Conservation (phyloP, 2,888 invertebrate species). For the Bibio marci region DNA sequence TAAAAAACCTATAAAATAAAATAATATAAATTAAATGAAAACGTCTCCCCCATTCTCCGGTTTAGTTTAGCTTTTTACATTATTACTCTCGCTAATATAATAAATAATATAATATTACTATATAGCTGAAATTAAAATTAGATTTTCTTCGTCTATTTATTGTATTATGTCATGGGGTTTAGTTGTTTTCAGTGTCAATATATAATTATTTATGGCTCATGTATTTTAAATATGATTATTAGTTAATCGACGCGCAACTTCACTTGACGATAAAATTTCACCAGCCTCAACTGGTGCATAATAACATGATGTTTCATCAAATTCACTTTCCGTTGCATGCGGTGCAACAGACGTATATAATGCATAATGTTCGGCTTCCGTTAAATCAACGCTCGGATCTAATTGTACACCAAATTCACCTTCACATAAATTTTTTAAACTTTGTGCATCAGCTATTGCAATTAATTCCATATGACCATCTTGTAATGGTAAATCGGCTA, state of each 20-base stretch:
- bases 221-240: too few species aligned
- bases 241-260: slow-evolving; percentile 22
- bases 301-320: slow-evolving; percentile 75
- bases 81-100: too few species aligned
- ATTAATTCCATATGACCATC: slow-evolving; percentile 39
- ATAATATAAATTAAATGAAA: too few species aligned
- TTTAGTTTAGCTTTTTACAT: too few species aligned
- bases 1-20: too few species aligned
- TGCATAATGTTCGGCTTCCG: slow-evolving; percentile 78
- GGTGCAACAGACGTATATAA: slow-evolving; percentile 74
- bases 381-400: slow-evolving; percentile 46
- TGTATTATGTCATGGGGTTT: too few species aligned
- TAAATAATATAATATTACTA: too few species aligned
- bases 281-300: slow-evolving; percentile 70
- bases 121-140: too few species aligned
- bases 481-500: slow-evolving; percentile 27
- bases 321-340: slow-evolving; percentile 71
- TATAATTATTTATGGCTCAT: too few species aligned
- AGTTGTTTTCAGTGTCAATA: too few species aligned
- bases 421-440: slow-evolving; percentile 27
- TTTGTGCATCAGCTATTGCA: slow-evolving; percentile 32
- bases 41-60: too few species aligned
- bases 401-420: slow-evolving; percentile 27
- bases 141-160: too few species aligned
- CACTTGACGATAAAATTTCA: slow-evolving; percentile 38